phyloP scores from a whole-genome alignment of 53 echinoderm and acorn worm species.

The Glandiceps talaboti region DNA sequence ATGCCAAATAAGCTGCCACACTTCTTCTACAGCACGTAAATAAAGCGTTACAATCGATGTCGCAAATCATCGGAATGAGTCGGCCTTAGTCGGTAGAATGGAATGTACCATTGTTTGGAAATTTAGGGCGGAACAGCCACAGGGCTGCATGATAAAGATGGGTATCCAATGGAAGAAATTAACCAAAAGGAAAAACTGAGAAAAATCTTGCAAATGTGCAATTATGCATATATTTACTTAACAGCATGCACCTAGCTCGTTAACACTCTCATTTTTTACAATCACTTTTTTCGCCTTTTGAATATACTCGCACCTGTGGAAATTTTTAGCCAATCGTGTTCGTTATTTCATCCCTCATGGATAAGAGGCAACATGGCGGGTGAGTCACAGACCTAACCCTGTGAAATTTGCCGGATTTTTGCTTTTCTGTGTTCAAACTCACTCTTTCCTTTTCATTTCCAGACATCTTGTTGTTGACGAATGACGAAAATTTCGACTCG shows the following conservation, averaged over 20 bases:
- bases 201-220: too few species aligned
- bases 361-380: constrained; percentile 37
- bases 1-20: too few species aligned
- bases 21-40: too few species aligned
- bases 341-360: constrained; percentile 18
- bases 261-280: not conserved
- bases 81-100: not conserved
- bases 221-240: too few species aligned
- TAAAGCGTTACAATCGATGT: too few species aligned
- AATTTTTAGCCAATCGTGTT: not conserved
- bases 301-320: not conserved
- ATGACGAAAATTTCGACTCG: not conserved
- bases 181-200: too few species aligned
- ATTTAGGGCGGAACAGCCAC: not conserved
- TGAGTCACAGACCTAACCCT: constrained; percentile 20
- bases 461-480: not conserved
- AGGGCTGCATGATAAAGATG: too few species aligned
- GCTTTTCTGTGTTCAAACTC: not conserved
- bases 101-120: not conserved
- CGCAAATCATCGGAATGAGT: not conserved
- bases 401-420: not conserved
- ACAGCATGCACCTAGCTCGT: too few species aligned
- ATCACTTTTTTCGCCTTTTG: not conserved
- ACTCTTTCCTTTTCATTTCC: not conserved
- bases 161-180: too few species aligned